Base-by-base conservation (phyloP, 2,113 vertebrate genomes). In the Parus major region DNA sequence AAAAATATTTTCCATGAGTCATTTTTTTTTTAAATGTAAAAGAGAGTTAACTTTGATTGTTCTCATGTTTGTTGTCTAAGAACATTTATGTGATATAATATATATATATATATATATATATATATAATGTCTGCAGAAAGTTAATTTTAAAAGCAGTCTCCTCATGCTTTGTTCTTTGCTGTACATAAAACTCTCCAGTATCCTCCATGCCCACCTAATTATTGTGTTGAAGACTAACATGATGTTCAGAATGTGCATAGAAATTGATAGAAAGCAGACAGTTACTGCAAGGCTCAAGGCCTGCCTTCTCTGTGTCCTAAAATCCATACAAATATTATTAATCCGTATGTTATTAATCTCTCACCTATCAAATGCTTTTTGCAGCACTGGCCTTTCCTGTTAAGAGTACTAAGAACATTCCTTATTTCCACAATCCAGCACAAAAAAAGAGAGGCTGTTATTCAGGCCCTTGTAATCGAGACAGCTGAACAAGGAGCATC, bases 1-100 rank as follows among this genome's bases (percentile, higher is more conserved):
- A 52, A 71, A 96, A 95, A 94, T 90, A 92, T 92, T 96, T 97
- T 92, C 93, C 52, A 63, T 94, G 79, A 94, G 52, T 92, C 44
- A 59, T 64, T 92, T 82, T 83, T 83, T 76, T 46, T 76, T 21
- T 15, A 16, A 95, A 83, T 39, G 60, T 64, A 52, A 56, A 87
- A 90, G 68, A 80, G 60, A 95, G 75, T 94, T 90, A 83, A 68
- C 64, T 92, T 93, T 56, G 73, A 83, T 92, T 93, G 44, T 93
- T 88, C 79, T 83, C 2, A 0, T 78, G 72, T 77, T 79, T 41
- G 56, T 71, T 96, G 92, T 85, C 82, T 87, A 85, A 95, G 91
- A 94, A 85, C 12, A 39, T 56, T 64, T 71, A 50, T 12, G 47
- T 86, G 82, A 83, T 80, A 90, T 1, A n/a, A 83, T 80, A 90